Evolutionary conservation across 2,888 invertebrate genomes (phyloP), one percentile per base, ranked within the genome.

Genomic region (Caenorhabditis doughertyi): DNA sequence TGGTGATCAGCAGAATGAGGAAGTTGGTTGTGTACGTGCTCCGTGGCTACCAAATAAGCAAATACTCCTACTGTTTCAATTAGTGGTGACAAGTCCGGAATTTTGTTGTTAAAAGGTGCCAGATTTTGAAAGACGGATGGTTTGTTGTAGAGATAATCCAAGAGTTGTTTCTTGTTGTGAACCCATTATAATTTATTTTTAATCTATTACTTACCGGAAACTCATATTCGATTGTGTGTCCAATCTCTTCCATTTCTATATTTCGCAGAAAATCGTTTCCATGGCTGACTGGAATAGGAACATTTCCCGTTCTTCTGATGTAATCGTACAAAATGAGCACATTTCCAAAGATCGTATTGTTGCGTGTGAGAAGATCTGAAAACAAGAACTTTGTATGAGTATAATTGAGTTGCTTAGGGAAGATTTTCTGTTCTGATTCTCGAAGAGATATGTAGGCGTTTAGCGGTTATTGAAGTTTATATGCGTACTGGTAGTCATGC

Each of bases 1-100:
- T 11, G 88, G 88, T 4, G 87, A 87, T 88, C 88, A 23, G 80
- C 68, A 13, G 83, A 79, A 47, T 84, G 85, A 42, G 84, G 83
- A 11, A 84, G 35, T 39, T 85, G 84, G 58, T 84, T 84, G 9
- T 74, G 67, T 4, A 87, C 51, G 16, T 39, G 16, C 2, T 21
- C 8, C 9, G 83, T 68, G 0, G 82, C 71, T 0, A 77, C 86
- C 49, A 86, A 86, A 32, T 73, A 84, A 8, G 83, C 88, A 51
- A 87, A 88, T 2, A 84, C 84, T 7, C 83, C 85, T 16, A 44
- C 47, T 2, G 64, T 62, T 23, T 83, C 81, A 11, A 85, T 81
- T 7, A 88, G 60, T 1, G 88, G 88, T 16, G 88, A 87, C 13
- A 86, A 65, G 25, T 65, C 60, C 9, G 87, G 87, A 7, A 84